Conservation (phyloP, 2,888 invertebrate species). For the Caenorhabditis sp. region DNA sequence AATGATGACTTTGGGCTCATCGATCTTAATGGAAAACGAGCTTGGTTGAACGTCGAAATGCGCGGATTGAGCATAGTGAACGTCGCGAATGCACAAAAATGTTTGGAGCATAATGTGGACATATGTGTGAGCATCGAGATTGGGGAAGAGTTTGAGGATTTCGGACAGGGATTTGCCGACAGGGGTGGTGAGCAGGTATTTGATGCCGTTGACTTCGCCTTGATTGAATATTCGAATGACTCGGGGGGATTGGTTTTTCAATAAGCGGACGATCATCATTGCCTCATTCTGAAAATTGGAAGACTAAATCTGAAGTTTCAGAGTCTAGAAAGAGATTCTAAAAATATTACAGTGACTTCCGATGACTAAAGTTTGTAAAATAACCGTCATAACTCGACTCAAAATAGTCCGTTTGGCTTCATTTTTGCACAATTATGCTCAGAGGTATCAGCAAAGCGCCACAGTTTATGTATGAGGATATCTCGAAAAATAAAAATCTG, state of each 20-base stretch:
- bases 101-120: slow-evolving; percentile 22
- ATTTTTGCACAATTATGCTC: too few relatives aligned
- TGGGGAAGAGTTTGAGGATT: neutral
- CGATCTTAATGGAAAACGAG: neutral
- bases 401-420: too few relatives aligned
- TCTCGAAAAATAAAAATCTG: too few relatives aligned
- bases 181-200: slow-evolving; percentile 4
- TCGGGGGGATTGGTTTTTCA: slow-evolving; percentile 2
- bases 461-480: too few relatives aligned
- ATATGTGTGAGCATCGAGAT: neutral
- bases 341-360: too few relatives aligned
- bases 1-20: slow-evolving; percentile 2
- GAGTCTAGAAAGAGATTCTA: too few relatives aligned
- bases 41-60: slow-evolving; percentile 1
- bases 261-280: slow-evolving; percentile 4
- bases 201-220: slow-evolving; percentile 5
- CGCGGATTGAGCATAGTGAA: slow-evolving; percentile 13
- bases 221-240: slow-evolving; percentile 2
- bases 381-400: too few relatives aligned
- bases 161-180: neutral
- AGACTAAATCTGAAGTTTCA: neutral
- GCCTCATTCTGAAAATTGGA: slow-evolving; percentile 16
- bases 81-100: slow-evolving; percentile 16
- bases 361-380: too few relatives aligned
- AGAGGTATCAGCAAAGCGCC: too few relatives aligned